Evolutionary conservation across 2,797 vertebrate genomes (phyloP).

Genomic region (Intellagama lesueurii): DNA sequence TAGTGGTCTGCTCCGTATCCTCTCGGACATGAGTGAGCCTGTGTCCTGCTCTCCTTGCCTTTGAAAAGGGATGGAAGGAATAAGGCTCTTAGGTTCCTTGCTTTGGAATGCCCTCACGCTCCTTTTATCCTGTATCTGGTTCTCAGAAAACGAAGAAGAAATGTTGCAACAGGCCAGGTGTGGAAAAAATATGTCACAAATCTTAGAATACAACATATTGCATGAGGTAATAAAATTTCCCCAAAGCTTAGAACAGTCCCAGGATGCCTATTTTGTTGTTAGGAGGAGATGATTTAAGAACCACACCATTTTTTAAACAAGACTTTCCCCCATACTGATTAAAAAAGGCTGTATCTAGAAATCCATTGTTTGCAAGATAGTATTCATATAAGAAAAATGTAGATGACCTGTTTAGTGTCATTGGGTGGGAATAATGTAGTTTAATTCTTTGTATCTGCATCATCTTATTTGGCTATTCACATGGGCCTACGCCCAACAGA

Average conservation of each 20-base stretch:
- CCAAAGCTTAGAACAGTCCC: constrained; percentile 33
- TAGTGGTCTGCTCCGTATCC: background rate
- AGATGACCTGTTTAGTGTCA: background rate
- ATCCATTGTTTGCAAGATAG: constrained; percentile 28
- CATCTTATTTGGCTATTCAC: background rate
- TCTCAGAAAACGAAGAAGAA: background rate
- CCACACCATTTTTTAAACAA: background rate
- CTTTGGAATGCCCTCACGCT: background rate
- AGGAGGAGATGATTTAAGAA: constrained; percentile 28
- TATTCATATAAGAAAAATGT: background rate
- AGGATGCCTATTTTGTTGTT: constrained; percentile 14
- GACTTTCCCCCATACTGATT: constrained; percentile 9
- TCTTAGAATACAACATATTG: background rate
- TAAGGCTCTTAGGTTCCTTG: too few relatives aligned
- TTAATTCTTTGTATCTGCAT: background rate
- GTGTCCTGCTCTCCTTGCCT: background rate
- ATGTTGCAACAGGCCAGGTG: background rate
- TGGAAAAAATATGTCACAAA: background rate
- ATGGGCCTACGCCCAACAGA: background rate
- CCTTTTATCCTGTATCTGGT: background rate
- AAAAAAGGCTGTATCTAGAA: constrained; percentile 9
- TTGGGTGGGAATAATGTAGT: background rate
- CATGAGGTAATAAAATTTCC: constrained; percentile 17
- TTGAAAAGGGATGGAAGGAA: background rate
- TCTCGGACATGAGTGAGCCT: background rate